Evolutionary conservation across 92 coral and sea anemone species (phyloP).

Genomic region (Diadumene lineata): DNA sequence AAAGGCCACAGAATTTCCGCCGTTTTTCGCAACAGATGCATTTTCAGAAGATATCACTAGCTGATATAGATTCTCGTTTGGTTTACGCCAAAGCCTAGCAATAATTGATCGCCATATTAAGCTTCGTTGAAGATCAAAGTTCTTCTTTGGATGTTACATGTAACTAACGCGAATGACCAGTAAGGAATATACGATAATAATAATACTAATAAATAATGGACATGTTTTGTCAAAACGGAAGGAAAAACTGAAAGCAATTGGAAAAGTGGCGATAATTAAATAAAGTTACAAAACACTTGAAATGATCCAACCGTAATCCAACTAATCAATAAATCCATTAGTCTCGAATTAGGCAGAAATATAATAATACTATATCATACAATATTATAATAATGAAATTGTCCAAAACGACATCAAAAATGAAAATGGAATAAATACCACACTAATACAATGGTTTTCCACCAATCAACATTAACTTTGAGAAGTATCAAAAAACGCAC

Average conservation of each 20-base stretch:
- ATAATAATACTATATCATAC: neutral
- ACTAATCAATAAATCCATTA: neutral
- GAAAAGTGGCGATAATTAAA: neutral
- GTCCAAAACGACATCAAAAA: neutral
- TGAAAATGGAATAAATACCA: neutral
- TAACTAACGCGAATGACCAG: too few relatives aligned
- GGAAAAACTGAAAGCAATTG: neutral
- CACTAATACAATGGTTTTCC: neutral
- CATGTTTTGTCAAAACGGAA: neutral
- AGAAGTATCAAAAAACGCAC: neutral
- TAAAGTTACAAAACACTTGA: neutral
- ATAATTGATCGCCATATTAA: too few relatives aligned
- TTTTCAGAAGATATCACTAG: too few relatives aligned
- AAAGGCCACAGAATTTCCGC: too few relatives aligned
- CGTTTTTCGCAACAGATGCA: too few relatives aligned
- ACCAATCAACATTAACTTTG: conserved; percentile 1
- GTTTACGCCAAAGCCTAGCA: too few relatives aligned
- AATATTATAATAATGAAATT: too few relatives aligned
- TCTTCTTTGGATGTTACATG: too few relatives aligned
- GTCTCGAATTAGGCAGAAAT: neutral
- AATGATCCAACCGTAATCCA: neutral
- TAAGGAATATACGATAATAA: too few relatives aligned
- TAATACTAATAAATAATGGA: too few relatives aligned
- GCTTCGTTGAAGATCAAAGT: too few relatives aligned
- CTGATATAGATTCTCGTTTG: too few relatives aligned